Evolutionary conservation across 2,113 vertebrate genomes (phyloP).

Genomic region (Vireo altiloquus): DNA sequence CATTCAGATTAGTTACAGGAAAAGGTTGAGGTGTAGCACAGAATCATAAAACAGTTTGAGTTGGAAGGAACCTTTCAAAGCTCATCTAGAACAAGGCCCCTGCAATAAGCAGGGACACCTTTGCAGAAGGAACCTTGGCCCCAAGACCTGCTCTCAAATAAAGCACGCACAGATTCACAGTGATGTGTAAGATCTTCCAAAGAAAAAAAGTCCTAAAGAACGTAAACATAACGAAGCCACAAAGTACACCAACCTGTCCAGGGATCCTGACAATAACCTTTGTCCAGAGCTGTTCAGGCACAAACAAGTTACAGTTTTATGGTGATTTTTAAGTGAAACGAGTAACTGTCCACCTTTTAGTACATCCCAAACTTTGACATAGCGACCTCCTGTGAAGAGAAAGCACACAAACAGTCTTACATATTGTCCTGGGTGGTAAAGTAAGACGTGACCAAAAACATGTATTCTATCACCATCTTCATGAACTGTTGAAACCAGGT

Average conservation of each 20-base stretch:
- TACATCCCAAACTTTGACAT: constrained; percentile 95
- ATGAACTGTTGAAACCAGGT: too few relatives aligned
- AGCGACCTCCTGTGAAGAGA: constrained; percentile 83
- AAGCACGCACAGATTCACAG: neutral
- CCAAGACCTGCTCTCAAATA: neutral
- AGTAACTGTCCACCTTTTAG: constrained; percentile 91
- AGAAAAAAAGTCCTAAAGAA: neutral
- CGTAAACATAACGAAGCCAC: neutral
- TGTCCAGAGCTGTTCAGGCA: constrained; percentile 89
- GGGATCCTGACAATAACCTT: constrained; percentile 88
- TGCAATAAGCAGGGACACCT: neutral
- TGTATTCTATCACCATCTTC: too few relatives aligned
- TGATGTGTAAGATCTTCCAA: neutral
- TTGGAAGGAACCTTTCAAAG: neutral
- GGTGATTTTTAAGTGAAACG: constrained; percentile 93
- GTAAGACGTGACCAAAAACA: too few relatives aligned
- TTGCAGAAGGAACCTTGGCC: accelerated
- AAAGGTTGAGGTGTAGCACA: neutral
- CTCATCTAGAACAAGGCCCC: neutral
- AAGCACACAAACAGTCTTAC: neutral
- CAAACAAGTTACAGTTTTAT: constrained; percentile 94
- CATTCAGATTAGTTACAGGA: neutral
- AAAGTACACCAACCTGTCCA: constrained; percentile 85
- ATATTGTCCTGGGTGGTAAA: too few relatives aligned
- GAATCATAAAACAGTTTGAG: neutral